These are phyloP conservation scores for Erebia ligea DNA, from an alignment of 2,888 invertebrate genomes.

Conservation along the genomic window DNA sequence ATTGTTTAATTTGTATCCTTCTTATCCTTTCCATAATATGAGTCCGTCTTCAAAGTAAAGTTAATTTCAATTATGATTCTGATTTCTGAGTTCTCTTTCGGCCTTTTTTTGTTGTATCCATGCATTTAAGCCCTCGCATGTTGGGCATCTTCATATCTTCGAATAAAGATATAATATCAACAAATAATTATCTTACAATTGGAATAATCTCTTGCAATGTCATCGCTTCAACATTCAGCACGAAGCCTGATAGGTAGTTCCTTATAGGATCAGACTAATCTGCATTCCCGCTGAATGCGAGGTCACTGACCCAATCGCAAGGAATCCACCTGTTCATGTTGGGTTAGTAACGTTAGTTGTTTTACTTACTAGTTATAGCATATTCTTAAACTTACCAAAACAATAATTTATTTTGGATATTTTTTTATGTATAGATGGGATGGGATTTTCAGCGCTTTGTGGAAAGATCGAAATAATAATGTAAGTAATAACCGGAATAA, in stretches of 20 bases:
- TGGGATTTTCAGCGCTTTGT: no score
- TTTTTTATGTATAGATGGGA: no score
- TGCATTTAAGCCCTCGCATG: no score
- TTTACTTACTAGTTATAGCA: neutral
- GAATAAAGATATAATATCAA: neutral
- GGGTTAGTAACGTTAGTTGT: slow-evolving; percentile 1
- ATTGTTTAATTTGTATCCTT: neutral
- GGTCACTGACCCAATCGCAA: slow-evolving; percentile 23
- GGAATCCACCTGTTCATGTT: slow-evolving; percentile 13
- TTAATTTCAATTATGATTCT: no score
- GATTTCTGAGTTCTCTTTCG: no score
- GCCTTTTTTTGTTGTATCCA: no score
- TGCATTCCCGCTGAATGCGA: slow-evolving; percentile 28
- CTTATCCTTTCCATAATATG: neutral
- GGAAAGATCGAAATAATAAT: no score
- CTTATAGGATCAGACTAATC: slow-evolving; percentile 32
- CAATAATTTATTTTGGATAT: neutral
- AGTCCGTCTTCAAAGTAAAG: no score
- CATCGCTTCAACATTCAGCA: neutral
- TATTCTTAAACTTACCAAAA: neutral
- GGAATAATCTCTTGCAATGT: neutral
- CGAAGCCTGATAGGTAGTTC: slow-evolving; percentile 10
- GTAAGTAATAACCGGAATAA: no score
- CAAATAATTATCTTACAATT: neutral
- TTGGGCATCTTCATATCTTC: no score